Evolutionary conservation across 1,140 invertebrate species (phyloP).

Genomic region (Macrobrachium rosenbergii): DNA sequence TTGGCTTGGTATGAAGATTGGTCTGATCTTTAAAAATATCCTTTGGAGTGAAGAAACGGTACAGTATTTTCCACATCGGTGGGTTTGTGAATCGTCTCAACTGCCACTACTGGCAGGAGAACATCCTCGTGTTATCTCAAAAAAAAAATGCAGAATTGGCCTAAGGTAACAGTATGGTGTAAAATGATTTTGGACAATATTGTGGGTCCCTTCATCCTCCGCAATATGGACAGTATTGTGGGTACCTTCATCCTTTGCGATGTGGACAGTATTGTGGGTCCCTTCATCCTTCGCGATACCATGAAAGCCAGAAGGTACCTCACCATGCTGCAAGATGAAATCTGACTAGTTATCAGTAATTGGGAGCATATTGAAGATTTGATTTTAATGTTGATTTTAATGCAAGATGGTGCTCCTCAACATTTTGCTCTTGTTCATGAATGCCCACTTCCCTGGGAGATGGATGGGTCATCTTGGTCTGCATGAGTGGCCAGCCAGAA

Average conservation of each 20-base stretch:
- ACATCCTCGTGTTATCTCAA: not conserved
- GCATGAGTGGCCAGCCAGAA: not conserved
- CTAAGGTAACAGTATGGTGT: not conserved
- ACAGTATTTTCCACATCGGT: conserved; percentile 8
- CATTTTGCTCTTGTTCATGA: not conserved
- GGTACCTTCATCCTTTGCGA: not conserved
- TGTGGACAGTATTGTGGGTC: not conserved
- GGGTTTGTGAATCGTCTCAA: conserved; percentile 10
- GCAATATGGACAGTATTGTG: not conserved
- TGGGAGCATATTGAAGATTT: not conserved
- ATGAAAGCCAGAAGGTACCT: not conserved
- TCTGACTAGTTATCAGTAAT: not conserved
- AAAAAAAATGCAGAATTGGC: not conserved
- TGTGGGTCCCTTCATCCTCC: not conserved
- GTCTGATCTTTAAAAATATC: not conserved
- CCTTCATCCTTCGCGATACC: not conserved
- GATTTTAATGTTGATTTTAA: not conserved
- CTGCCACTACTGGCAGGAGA: not conserved
- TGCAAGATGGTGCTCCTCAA: not conserved
- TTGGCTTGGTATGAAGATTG: not conserved
- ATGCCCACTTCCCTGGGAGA: not conserved
- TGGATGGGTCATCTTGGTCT: not conserved
- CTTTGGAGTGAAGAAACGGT: not conserved
- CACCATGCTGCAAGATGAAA: not conserved
- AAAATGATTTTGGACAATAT: too few relatives aligned